These are phyloP conservation scores for Xylota sylvarum DNA, from an alignment of 2,888 invertebrate genomes.

Conservation along the genomic window DNA sequence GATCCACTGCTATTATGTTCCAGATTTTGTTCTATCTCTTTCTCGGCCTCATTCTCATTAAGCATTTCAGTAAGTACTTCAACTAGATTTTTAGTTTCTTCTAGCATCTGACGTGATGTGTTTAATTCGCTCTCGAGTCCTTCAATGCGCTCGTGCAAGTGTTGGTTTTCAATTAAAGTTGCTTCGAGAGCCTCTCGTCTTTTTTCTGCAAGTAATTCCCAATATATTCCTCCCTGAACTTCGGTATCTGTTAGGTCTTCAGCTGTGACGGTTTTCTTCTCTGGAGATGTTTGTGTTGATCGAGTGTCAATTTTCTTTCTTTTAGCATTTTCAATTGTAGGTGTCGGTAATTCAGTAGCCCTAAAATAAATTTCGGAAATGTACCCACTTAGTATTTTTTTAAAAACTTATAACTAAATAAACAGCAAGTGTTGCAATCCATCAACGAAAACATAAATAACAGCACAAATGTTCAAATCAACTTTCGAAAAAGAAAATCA, in stretches of 20 bases:
- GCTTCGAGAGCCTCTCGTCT: constrained; percentile 90
- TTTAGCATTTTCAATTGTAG: constrained; percentile 84
- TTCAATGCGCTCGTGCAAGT: constrained; percentile 86
- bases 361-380: too few species aligned
- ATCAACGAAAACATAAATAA: too few species aligned
- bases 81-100: constrained; percentile 90
- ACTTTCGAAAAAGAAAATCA: too few species aligned
- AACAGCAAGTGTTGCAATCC: too few species aligned
- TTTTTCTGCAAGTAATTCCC: constrained; percentile 91
- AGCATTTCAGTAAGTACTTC: constrained; percentile 91
- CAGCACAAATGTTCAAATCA: too few species aligned
- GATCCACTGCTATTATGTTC: constrained; percentile 40
- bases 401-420: too few species aligned
- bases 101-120: constrained; percentile 89
- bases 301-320: constrained; percentile 85
- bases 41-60: constrained; percentile 87
- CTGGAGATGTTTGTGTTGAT: constrained; percentile 85
- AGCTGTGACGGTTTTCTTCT: constrained; percentile 85
- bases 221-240: constrained; percentile 90
- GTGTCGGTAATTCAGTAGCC: constrained; percentile 80
- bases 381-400: too few species aligned
- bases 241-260: constrained; percentile 90
- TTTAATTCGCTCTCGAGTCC: constrained; percentile 87
- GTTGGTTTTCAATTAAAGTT: constrained; percentile 90
- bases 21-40: constrained; percentile 70